Evolutionary conservation across 1,140 invertebrate species (phyloP).

Genomic region (Sarcophaga peregrina): DNA sequence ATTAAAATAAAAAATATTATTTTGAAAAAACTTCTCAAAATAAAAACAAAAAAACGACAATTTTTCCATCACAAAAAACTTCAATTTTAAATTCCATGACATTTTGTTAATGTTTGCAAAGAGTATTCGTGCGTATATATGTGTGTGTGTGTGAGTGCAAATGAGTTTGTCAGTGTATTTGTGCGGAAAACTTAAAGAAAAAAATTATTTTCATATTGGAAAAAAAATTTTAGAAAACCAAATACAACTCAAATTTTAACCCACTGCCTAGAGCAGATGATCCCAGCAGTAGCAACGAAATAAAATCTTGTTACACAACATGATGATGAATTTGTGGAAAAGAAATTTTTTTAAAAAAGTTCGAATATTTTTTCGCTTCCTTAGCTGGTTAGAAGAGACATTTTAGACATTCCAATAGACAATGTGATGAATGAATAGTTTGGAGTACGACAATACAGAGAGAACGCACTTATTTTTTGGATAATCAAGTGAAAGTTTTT

Average conservation of each 20-base stretch:
- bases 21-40: background rate
- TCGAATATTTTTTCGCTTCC: background rate
- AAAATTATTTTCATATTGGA: background rate
- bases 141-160: background rate
- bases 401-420: slow-evolving; percentile 15
- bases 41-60: background rate
- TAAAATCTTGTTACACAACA: background rate
- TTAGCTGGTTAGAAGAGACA: background rate
- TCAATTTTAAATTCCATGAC: background rate
- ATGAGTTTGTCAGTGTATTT: too few relatives aligned
- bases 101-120: background rate
- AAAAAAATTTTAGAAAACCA: background rate
- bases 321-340: slow-evolving; percentile 4
- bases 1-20: background rate
- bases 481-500: too few relatives aligned
- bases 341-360: too few relatives aligned
- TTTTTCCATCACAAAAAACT: background rate
- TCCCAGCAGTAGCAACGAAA: too few relatives aligned
- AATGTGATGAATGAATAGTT: slow-evolving; percentile 22
- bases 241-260: background rate
- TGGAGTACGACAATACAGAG: background rate
- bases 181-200: background rate
- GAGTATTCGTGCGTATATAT: background rate
- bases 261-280: too few relatives aligned
- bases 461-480: too few relatives aligned